Percentiles rank a stretch among this genome's conserved stretches.
Conservation (phyloP, 2,113 vertebrate genomes). For the Penelope pileata region DNA sequence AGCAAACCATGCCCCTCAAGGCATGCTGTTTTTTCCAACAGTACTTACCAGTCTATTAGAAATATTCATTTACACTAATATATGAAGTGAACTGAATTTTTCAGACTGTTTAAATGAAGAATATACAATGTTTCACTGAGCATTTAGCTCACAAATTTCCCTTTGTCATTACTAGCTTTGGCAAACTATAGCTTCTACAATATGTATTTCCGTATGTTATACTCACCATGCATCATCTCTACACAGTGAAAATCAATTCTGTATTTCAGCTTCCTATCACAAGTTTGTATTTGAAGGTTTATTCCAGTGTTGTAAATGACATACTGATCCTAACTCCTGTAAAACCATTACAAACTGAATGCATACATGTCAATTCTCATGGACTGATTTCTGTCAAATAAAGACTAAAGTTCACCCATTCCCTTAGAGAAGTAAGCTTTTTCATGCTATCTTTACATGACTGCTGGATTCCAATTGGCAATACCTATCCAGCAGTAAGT, state of each 20-base stretch:
- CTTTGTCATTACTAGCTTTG: background rate
- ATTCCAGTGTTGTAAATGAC: background rate
- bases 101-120: background rate
- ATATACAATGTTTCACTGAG: background rate
- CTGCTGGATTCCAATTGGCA: background rate
- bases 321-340: background rate
- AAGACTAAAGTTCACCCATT: background rate
- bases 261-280: background rate
- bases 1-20: background rate
- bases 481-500: background rate
- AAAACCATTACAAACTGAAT: background rate
- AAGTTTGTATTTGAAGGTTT: background rate
- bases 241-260: background rate
- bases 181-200: background rate
- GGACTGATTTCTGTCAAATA: background rate
- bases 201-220: background rate
- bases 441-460: background rate
- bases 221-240: background rate
- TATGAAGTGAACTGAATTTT: background rate
- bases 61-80: background rate
- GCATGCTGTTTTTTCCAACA: background rate
- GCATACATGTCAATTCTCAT: background rate
- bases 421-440: background rate
- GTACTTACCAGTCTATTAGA: background rate
- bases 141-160: background rate